Percentiles rank a stretch among this genome's conserved stretches.
These are phyloP conservation scores for Endomychus coccineus DNA, from an alignment of 2,888 invertebrate genomes.

Conservation along the genomic window DNA sequence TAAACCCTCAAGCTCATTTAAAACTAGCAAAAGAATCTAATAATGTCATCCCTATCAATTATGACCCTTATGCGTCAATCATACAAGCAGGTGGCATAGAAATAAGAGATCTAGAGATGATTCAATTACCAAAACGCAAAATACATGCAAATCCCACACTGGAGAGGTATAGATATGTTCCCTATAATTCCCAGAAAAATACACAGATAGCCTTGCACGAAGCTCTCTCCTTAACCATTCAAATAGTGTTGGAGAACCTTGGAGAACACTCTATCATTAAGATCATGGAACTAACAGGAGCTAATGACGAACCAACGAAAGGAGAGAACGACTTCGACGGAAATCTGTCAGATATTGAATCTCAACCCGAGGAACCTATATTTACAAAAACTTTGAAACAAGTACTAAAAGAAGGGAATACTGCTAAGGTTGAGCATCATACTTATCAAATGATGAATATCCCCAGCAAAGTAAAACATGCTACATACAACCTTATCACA, in stretches of 20 bases:
- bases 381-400: constrained; percentile 1
- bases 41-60: constrained; percentile 5
- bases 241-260: constrained; percentile 19
- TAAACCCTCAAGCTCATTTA: constrained; percentile 38
- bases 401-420: constrained; percentile 2
- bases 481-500: constrained; percentile 5
- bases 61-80: constrained; percentile 18
- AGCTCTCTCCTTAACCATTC: constrained; percentile 9
- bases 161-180: constrained; percentile 64
- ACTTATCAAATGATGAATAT: background rate
- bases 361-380: background rate
- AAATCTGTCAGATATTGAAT: background rate
- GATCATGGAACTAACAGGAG: constrained; percentile 2
- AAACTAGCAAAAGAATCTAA: constrained; percentile 1
- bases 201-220: constrained; percentile 5
- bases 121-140: constrained; percentile 58
- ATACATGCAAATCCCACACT: constrained; percentile 64
- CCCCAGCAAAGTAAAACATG: background rate
- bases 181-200: constrained; percentile 34
- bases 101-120: constrained; percentile 65
- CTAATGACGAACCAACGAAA: background rate
- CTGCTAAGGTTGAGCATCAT: constrained; percentile 2
- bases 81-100: constrained; percentile 65
- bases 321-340: background rate
- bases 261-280: background rate